Percentiles rank a stretch among this genome's conserved stretches.
These are phyloP conservation scores for Drosophila gaucha DNA, from an alignment of 2,888 invertebrate species.

Conservation along the genomic window DNA sequence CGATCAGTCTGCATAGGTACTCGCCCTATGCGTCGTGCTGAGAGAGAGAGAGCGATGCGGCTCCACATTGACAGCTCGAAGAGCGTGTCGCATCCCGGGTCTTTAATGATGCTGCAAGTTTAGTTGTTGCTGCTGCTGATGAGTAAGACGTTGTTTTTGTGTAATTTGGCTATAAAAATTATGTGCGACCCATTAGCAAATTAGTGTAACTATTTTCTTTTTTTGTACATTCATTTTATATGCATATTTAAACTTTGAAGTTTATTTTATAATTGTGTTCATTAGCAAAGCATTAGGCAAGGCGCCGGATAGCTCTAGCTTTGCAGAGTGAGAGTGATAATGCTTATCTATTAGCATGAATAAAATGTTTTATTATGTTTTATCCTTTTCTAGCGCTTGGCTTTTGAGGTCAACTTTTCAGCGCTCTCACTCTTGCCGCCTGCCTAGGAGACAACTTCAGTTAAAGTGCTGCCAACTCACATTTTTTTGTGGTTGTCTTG, in stretches of 20 bases:
- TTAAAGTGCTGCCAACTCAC: slow-evolving; percentile 17
- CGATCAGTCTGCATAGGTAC: slow-evolving; percentile 48
- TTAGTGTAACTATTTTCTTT: slow-evolving; percentile 64
- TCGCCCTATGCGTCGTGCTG: slow-evolving; percentile 19
- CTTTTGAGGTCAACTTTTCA: slow-evolving; percentile 26
- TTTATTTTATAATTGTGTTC: slow-evolving; percentile 28
- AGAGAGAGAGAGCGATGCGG: slow-evolving; percentile 10
- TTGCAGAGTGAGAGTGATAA: neutral
- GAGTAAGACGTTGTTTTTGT: slow-evolving; percentile 60
- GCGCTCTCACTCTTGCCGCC: neutral
- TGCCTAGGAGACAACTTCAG: slow-evolving; percentile 18
- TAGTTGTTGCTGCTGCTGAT: slow-evolving; percentile 31
- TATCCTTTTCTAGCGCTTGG: slow-evolving; percentile 11
- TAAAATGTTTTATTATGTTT: neutral
- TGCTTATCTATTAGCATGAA: neutral
- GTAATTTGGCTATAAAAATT: slow-evolving; percentile 63
- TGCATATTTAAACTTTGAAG: slow-evolving; percentile 18
- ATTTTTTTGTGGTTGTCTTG: neutral
- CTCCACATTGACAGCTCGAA: slow-evolving; percentile 30
- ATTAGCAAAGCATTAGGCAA: slow-evolving; percentile 22
- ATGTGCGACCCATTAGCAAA: slow-evolving; percentile 68
- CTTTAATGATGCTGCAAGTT: slow-evolving; percentile 54
- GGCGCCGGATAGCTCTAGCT: neutral
- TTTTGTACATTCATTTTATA: slow-evolving; percentile 17
- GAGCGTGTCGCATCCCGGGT: slow-evolving; percentile 34